Conservation (phyloP, 2,797 vertebrate genomes). For the Clarias platycephalus region DNA sequence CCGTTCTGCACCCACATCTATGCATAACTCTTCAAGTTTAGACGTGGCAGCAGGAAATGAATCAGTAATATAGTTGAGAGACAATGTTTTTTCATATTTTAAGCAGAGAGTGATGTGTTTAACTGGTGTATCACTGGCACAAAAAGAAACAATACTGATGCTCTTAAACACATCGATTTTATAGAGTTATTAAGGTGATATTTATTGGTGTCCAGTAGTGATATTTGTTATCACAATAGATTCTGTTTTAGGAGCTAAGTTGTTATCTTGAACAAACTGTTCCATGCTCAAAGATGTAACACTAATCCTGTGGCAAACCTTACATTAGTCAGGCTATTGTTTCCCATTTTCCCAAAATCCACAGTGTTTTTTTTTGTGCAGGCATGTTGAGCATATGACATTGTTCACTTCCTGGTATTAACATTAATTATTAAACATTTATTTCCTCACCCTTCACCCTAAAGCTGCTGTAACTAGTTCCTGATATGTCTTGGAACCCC, state of each 20-base stretch:
- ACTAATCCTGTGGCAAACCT: background rate
- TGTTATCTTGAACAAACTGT: conserved; percentile 7
- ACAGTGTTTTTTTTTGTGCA: conserved; percentile 5
- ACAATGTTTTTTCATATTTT: conserved; percentile 16
- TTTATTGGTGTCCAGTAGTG: conserved; percentile 27
- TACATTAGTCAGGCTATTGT: background rate
- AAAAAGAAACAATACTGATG: conserved; percentile 24
- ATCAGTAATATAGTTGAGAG: conserved; percentile 67
- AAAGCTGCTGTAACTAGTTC: conserved; percentile 36
- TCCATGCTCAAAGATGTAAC: background rate
- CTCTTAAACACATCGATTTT: conserved; percentile 44
- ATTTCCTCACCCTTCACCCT: background rate
- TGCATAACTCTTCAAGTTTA: conserved; percentile 32
- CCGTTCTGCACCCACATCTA: conserved; percentile 65
- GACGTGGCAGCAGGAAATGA: conserved; percentile 62
- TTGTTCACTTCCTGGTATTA: background rate
- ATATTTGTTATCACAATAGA: conserved; percentile 15
- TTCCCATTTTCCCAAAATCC: background rate
- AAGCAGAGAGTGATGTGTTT: conserved; percentile 6
- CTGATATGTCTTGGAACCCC: conserved; percentile 49
- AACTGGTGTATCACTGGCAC: conserved; percentile 37
- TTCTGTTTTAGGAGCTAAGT: conserved; percentile 28
- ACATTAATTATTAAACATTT: background rate
- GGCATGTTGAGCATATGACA: background rate
- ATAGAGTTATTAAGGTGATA: conserved; percentile 25